phyloP scores from a whole-genome alignment of 2,888 invertebrate genomes.

The Icerya purchasi region DNA sequence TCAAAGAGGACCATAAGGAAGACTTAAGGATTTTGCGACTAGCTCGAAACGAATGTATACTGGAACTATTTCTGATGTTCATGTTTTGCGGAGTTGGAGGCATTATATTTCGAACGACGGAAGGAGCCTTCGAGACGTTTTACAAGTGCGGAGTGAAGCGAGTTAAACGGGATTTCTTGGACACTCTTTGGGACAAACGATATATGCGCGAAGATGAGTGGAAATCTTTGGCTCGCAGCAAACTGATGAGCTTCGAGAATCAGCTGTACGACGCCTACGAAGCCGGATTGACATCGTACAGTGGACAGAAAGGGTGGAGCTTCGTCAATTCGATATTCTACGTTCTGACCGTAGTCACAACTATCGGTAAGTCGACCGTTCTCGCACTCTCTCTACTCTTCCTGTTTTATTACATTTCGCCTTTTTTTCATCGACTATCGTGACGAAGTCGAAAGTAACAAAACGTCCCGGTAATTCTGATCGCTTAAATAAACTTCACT shows the following conservation, averaged over 20 bases:
- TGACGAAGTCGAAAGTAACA: too few species aligned
- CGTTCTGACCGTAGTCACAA: slow-evolving; percentile 66
- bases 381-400: too few species aligned
- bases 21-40: slow-evolving; percentile 34
- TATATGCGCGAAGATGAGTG: slow-evolving; percentile 69
- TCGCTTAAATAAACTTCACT: too few species aligned
- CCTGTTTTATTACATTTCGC: too few species aligned
- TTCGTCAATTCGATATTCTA: slow-evolving; percentile 71
- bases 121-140: slow-evolving; percentile 63
- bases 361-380: slow-evolving; percentile 83
- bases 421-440: too few species aligned
- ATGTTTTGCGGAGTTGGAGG: slow-evolving; percentile 59
- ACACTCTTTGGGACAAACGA: slow-evolving; percentile 49
- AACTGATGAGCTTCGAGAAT: slow-evolving; percentile 63
- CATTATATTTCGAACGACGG: slow-evolving; percentile 55
- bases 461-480: too few species aligned
- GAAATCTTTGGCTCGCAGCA: slow-evolving; percentile 63
- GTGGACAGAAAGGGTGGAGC: slow-evolving; percentile 67
- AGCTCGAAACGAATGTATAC: slow-evolving; percentile 42
- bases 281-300: slow-evolving; percentile 60
- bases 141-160: slow-evolving; percentile 73
- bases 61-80: slow-evolving; percentile 42
- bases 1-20: slow-evolving; percentile 30
- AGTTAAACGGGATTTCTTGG: slow-evolving; percentile 67
- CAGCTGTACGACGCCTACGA: slow-evolving; percentile 65